Evolutionary conservation across 2,888 invertebrate species (phyloP), one percentile per base, ranked within the genome.

Genomic region (Epirrita christyi): DNA sequence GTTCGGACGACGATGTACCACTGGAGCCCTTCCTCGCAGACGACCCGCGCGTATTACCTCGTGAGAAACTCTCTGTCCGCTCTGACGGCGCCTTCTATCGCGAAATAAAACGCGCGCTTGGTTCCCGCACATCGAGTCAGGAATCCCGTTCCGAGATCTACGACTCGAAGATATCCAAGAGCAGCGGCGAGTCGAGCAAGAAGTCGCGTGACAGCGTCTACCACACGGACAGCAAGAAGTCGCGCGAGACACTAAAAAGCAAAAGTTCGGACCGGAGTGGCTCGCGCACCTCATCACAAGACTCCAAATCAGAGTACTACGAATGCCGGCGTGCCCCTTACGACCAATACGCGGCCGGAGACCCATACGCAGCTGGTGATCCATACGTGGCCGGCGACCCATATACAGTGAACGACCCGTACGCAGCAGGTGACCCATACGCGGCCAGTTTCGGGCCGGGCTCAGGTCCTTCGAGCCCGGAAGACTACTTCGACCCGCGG

Each of bases 21-120:
- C 94, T 95, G 54, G 96, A 96, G 78, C 95, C 96, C 70, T 96
- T 96, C 86, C 93, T 95, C 49, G 93, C 95, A 75, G 97, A 97
- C 75, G 96, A 96, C 84, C 95, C 95, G n/a, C 86, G 95, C 14
- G 94, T 95, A 76, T 88, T 95, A 48, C 95, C 95, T 0, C 92
- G 95, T 15, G 95, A 96, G 77, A 95, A 95, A 61, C 88, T 95
- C 9, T 94, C 95, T 9, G 93, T 95, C 8, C 94, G 95, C 75
- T 96, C 95, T 0, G 95, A 96, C 74, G 95, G 95, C 2, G 94
- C 93, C 70, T 95, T 95, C 76, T 95, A 95, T 71, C 95, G 95
- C 72, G 94, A 94, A 71, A 94, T 95, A 56, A 94, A 94, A 73
- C 92, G 94, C 29, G 91, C 93, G 0, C 91, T 94, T 59, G 93